Evolutionary conservation across 37 sponge, comb jelly and placozoan species (phyloP).

Genomic region (Ephydatia muelleri): DNA sequence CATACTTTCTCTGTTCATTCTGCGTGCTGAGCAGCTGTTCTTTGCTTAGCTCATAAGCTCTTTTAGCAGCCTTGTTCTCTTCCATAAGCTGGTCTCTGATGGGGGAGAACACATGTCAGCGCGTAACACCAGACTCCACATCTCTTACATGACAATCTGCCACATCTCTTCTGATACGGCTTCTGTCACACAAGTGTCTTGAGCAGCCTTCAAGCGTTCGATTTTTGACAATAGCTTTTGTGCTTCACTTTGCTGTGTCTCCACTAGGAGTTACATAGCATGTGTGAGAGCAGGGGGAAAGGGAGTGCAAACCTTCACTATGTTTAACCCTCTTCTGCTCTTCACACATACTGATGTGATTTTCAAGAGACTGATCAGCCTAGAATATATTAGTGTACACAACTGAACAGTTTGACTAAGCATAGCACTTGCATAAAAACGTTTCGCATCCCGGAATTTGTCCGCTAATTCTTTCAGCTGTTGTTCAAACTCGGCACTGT

Average conservation of each 20-base stretch:
- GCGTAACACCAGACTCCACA: not conserved
- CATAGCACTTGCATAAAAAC: slow-evolving; percentile 21
- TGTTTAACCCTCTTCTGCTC: not conserved
- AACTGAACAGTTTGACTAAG: not conserved
- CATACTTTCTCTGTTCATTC: not conserved
- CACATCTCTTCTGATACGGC: not conserved
- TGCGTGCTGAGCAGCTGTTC: not conserved
- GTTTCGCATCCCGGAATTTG: slow-evolving; percentile 26
- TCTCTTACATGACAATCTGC: slow-evolving; percentile 4
- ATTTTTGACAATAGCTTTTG: not conserved
- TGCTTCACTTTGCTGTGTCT: too few species aligned
- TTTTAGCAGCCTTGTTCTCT: slow-evolving; percentile 29
- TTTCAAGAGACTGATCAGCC: not conserved
- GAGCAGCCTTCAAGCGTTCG: not conserved
- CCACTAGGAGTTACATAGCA: not conserved
- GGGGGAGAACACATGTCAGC: not conserved
- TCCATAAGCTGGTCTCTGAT: slow-evolving; percentile 18
- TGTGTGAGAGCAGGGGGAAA: not conserved
- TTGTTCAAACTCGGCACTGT: slow-evolving; percentile 29
- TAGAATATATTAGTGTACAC: not conserved
- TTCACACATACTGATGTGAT: not conserved
- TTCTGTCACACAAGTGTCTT: not conserved
- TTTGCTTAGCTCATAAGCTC: slow-evolving; percentile 3
- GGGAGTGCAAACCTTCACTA: not conserved
- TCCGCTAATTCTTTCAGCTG: slow-evolving; percentile 36